Evolutionary conservation across 2,113 vertebrate species (phyloP).

Genomic region (Struthio camelus): DNA sequence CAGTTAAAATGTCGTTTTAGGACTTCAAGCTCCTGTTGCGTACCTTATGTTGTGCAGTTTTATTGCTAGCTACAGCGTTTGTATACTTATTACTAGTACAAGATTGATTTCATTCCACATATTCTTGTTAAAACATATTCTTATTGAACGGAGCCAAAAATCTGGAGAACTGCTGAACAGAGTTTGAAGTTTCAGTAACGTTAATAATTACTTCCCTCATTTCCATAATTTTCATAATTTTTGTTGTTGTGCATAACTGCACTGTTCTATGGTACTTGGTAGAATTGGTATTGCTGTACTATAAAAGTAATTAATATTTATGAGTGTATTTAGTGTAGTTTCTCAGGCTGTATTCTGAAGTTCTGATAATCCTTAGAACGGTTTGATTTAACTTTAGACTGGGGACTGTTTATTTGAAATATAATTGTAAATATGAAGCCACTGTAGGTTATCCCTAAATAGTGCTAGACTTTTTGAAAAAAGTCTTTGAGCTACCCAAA

Average conservation of each 20-base stretch:
- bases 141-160: not conserved
- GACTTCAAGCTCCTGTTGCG: not conserved
- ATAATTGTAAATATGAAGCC: not conserved
- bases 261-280: not conserved
- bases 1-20: not conserved
- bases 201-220: not conserved
- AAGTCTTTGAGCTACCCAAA: not conserved
- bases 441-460: not conserved
- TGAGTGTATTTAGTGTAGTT: not conserved
- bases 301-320: slow-evolving; percentile 44
- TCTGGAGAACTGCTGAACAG: not conserved
- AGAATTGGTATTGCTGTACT: not conserved
- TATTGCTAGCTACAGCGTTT: not conserved
- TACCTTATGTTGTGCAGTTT: not conserved
- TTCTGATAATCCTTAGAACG: not conserved
- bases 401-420: not conserved
- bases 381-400: not conserved
- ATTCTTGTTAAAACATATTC: not conserved
- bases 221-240: not conserved
- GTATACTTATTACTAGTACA: not conserved
- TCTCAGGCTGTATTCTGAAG: slow-evolving; percentile 22
- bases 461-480: not conserved
- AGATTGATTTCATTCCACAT: slow-evolving; percentile 2
- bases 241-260: not conserved
- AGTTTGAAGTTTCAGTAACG: not conserved